Evolutionary conservation across 2,888 invertebrate genomes (phyloP).

Genomic region (Caenorhabditis wallacei): DNA sequence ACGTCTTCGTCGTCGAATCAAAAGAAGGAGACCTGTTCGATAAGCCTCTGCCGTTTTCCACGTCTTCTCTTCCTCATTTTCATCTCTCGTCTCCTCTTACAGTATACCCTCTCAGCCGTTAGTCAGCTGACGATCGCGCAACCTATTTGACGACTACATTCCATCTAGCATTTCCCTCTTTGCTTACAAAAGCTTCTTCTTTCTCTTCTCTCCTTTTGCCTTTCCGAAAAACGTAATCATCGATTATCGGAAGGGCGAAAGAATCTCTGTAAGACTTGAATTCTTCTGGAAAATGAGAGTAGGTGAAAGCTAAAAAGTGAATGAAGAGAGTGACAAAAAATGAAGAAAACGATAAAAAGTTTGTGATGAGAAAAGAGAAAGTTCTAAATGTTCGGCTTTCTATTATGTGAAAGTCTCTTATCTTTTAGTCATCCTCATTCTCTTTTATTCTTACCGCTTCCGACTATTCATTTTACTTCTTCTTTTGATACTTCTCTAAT

Average conservation of each 20-base stretch:
- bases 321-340: constrained; percentile 1
- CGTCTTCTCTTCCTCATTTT: constrained; percentile 33
- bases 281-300: constrained; percentile 24
- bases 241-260: constrained; percentile 27
- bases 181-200: constrained; percentile 20
- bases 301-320: constrained; percentile 24
- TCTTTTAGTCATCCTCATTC: constrained; percentile 17
- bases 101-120: constrained; percentile 27
- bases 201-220: neutral
- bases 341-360: constrained; percentile 6
- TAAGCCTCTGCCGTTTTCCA: constrained; percentile 45
- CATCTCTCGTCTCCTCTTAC: constrained; percentile 9
- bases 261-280: neutral
- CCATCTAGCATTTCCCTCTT: constrained; percentile 4
- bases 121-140: constrained; percentile 54
- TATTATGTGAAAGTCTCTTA: constrained; percentile 32
- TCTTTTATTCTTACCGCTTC: constrained; percentile 6
- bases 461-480: constrained; percentile 1
- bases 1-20: constrained; percentile 26
- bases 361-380: constrained; percentile 31
- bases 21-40: constrained; percentile 48
- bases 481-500: constrained; percentile 1
- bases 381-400: constrained; percentile 19
- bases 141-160: constrained; percentile 56
- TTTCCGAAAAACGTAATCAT: constrained; percentile 28